Evolutionary conservation across 2,797 vertebrate species (phyloP).

Genomic region (Gallinago solitaria): DNA sequence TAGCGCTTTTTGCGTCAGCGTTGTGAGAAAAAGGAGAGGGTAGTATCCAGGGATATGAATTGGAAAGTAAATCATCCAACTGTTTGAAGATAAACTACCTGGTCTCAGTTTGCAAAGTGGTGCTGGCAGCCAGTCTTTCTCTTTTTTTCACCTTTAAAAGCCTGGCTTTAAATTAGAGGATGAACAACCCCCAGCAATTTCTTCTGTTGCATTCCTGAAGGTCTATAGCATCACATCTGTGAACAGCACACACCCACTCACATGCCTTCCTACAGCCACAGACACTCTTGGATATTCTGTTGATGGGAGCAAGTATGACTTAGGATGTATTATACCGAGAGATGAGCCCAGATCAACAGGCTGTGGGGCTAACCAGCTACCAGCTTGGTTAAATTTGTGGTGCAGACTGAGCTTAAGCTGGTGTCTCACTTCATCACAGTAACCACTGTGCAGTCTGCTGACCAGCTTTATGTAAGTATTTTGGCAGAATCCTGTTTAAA

Average conservation of each 20-base stretch:
- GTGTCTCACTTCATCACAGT: not conserved
- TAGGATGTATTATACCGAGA: not conserved
- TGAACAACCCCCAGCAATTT: not conserved
- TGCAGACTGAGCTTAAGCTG: not conserved
- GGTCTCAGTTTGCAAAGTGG: not conserved
- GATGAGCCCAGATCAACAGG: not conserved
- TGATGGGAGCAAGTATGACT: not conserved
- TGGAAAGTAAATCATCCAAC: not conserved
- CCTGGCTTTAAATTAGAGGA: not conserved
- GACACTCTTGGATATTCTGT: fast-evolving
- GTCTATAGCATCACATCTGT: not conserved
- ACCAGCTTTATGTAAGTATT: not conserved
- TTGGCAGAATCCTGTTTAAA: constrained; percentile 30
- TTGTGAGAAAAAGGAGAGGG: not conserved
- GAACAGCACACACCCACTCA: not conserved
- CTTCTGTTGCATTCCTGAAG: not conserved
- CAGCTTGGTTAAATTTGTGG: not conserved
- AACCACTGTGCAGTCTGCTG: constrained; percentile 26
- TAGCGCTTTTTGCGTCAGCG: not conserved
- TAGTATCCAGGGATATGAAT: not conserved
- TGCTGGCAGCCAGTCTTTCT: not conserved
- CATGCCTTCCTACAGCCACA: not conserved
- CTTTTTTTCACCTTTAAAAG: not conserved
- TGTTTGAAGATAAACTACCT: not conserved
- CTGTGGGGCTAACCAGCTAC: not conserved